Evolutionary conservation across 2,888 invertebrate species (phyloP).

Genomic region (Dendrolimus pini): DNA sequence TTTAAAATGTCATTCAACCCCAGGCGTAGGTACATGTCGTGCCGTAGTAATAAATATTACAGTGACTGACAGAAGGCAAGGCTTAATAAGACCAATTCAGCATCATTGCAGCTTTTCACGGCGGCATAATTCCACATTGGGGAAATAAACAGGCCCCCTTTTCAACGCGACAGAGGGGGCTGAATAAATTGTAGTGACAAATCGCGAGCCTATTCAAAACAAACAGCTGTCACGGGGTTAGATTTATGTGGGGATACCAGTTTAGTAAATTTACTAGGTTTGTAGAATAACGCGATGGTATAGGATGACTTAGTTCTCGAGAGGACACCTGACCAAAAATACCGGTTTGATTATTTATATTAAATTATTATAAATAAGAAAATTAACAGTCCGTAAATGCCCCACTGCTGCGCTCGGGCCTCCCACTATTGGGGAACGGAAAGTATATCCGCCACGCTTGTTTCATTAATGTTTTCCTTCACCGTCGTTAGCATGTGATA

Average conservation of each 20-base stretch:
- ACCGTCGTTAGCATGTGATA: too few relatives aligned
- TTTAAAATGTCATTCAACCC: neutral
- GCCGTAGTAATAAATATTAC: neutral
- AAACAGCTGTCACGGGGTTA: conserved; percentile 33
- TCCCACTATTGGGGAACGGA: too few relatives aligned
- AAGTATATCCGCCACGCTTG: too few relatives aligned
- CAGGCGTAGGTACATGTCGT: neutral
- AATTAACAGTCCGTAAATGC: too few relatives aligned
- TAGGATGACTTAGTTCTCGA: too few relatives aligned
- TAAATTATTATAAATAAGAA: too few relatives aligned
- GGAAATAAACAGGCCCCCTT: conserved; percentile 39
- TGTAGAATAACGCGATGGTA: neutral
- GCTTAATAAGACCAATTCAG: conserved; percentile 32
- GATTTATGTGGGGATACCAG: conserved; percentile 28
- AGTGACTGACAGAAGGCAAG: conserved; percentile 16
- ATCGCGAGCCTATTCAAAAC: conserved; percentile 53
- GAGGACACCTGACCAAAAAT: too few relatives aligned
- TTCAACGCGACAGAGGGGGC: conserved; percentile 38
- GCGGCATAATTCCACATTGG: conserved; percentile 28
- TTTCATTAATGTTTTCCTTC: too few relatives aligned
- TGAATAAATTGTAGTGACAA: conserved; percentile 62
- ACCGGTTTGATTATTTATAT: too few relatives aligned
- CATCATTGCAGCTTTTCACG: conserved; percentile 23
- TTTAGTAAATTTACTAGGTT: conserved; percentile 1
- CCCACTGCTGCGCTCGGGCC: too few relatives aligned